Conservation (phyloP, 2,797 vertebrate species). For the Aldrovandia affinis region DNA sequence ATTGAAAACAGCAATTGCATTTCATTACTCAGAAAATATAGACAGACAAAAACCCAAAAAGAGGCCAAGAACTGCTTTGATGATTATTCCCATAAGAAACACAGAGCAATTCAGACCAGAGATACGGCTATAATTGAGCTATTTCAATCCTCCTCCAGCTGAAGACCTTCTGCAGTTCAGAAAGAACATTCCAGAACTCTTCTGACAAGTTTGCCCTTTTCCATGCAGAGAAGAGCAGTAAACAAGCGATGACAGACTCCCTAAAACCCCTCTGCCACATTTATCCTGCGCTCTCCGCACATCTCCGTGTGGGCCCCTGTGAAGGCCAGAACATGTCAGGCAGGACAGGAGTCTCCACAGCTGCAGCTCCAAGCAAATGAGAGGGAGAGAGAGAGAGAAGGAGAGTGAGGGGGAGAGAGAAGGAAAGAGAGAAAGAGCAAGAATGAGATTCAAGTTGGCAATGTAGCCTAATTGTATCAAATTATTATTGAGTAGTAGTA, state of each 20-base stretch:
- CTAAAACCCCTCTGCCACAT: conserved; percentile 54
- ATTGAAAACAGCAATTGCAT: neutral
- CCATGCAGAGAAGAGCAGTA: conserved; percentile 28
- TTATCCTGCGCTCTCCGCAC: conserved; percentile 71
- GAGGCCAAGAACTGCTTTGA: neutral
- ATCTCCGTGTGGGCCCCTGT: conserved; percentile 70
- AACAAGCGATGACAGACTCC: conserved; percentile 34
- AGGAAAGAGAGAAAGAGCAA: neutral
- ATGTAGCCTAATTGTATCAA: too few relatives aligned
- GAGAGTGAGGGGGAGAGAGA: conserved; percentile 27
- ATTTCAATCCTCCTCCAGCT: conserved; percentile 14
- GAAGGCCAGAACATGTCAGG: conserved; percentile 51
- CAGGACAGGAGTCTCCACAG: neutral
- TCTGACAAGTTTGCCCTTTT: conserved; percentile 37
- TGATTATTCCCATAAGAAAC: neutral
- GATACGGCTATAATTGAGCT: conserved; percentile 23
- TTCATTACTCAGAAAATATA: neutral
- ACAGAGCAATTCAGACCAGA: neutral
- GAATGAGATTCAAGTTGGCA: neutral
- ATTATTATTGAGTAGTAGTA: neutral
- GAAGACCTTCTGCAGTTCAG: conserved; percentile 23
- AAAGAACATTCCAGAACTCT: conserved; percentile 24
- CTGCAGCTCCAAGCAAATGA: neutral
- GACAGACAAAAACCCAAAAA: neutral
- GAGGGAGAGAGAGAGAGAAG: conserved; percentile 1